A percentile compares a stretch with the other conserved stretches of the same genome.
Evolutionary conservation across 2,888 invertebrate genomes (phyloP).

Genomic region (Exocentrus adspersus): DNA sequence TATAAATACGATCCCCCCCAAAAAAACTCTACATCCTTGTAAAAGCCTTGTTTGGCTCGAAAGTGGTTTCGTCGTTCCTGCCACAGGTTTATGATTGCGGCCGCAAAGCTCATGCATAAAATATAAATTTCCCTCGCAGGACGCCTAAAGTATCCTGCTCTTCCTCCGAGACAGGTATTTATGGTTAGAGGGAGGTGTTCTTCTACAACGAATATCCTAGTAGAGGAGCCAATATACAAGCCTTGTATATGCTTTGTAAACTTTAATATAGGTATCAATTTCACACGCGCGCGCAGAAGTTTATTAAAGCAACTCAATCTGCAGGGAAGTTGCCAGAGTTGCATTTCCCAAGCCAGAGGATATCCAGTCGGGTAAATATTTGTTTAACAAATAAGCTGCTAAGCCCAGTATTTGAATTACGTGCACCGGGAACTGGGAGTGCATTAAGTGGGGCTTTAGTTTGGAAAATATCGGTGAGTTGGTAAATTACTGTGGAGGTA

Average conservation of each 20-base stretch:
- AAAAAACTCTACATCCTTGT: no score
- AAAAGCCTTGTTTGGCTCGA: no score
- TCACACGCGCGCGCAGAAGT: no score
- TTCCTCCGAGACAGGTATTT: neutral
- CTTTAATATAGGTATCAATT: no score
- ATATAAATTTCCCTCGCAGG: constrained; percentile 27
- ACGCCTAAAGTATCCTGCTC: constrained; percentile 13
- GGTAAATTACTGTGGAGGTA: no score
- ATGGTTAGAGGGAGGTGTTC: no score
- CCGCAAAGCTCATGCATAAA: constrained; percentile 36
- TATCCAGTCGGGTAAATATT: neutral
- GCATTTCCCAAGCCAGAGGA: neutral
- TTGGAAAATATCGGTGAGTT: no score
- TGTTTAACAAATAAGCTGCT: neutral
- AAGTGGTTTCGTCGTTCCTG: constrained; percentile 27
- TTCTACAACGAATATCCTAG: no score
- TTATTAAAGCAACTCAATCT: no score
- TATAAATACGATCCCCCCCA: no score
- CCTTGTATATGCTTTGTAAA: no score
- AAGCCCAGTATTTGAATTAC: neutral
- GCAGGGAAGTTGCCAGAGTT: neutral
- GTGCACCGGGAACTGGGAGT: neutral
- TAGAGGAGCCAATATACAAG: no score
- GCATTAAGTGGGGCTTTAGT: neutral
- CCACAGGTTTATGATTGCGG: constrained; percentile 36